Percentiles rank a stretch among this genome's conserved stretches.
Conservation (phyloP, 1,140 invertebrate genomes). For the Leguminivora glycinivorella region DNA sequence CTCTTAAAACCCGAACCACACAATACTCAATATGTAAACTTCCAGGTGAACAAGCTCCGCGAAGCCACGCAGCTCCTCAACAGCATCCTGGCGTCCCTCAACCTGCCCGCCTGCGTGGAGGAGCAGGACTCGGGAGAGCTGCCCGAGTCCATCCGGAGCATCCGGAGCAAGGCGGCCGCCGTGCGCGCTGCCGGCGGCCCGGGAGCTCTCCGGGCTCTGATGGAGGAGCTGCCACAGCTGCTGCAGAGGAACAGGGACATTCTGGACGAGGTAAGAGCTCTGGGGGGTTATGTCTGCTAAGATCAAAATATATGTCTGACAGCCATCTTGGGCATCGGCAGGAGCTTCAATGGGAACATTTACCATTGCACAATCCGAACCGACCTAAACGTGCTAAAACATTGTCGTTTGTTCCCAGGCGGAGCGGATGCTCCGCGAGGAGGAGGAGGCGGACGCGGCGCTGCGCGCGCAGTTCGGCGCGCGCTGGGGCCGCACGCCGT, state of each 20-base stretch:
- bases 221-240: slow-evolving; percentile 92
- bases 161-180: slow-evolving; percentile 90
- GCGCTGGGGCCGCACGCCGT: slow-evolving; percentile 94
- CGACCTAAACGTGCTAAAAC: no score
- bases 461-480: slow-evolving; percentile 94
- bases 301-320: neutral
- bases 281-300: neutral
- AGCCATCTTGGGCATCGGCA: no score
- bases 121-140: slow-evolving; percentile 87
- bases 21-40: slow-evolving; percentile 24
- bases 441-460: slow-evolving; percentile 93
- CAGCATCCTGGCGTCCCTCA: slow-evolving; percentile 94
- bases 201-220: slow-evolving; percentile 79
- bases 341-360: no score
- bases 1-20: neutral
- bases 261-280: slow-evolving; percentile 89
- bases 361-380: no score
- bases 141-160: slow-evolving; percentile 92
- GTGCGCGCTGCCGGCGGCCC: slow-evolving; percentile 87
- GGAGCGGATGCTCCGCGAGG: slow-evolving; percentile 93
- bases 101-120: slow-evolving; percentile 98
- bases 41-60: slow-evolving; percentile 88
- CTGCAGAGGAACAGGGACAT: slow-evolving; percentile 97
- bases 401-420: slow-evolving; percentile 74
- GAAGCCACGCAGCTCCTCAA: slow-evolving; percentile 95